phyloP scores from a whole-genome alignment of 1,140 invertebrate genomes.

The Cherax destructor region DNA sequence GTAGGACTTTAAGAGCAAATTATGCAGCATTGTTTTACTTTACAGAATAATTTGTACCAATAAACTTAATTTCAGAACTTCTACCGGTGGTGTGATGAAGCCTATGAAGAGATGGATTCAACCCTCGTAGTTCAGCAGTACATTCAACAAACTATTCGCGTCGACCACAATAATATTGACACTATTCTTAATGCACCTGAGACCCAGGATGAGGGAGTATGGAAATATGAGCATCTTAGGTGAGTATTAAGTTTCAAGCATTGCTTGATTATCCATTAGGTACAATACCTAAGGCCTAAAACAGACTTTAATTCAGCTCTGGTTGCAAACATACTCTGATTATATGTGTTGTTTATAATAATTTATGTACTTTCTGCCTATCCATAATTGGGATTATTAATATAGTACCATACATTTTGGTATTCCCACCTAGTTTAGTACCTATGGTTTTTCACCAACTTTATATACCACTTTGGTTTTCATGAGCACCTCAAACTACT shows the following conservation, averaged over 20 bases:
- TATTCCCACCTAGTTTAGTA: too few species aligned
- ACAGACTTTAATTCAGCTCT: not conserved
- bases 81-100: conserved; percentile 97
- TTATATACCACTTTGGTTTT: too few species aligned
- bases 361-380: too few species aligned
- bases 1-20: too few species aligned
- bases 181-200: conserved; percentile 96
- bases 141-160: conserved; percentile 97
- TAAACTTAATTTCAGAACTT: conserved; percentile 85
- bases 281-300: too few species aligned
- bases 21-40: too few species aligned
- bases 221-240: conserved; percentile 99
- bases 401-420: too few species aligned
- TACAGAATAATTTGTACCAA: too few species aligned
- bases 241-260: conserved; percentile 73
- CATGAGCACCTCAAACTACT: too few species aligned
- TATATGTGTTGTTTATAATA: not conserved
- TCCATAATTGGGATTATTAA: too few species aligned
- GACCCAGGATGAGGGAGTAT: conserved; percentile 98
- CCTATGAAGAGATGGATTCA: conserved; percentile 99
- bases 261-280: too few species aligned
- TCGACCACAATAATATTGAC: conserved; percentile 94
- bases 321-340: not conserved
- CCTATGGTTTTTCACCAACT: too few species aligned
- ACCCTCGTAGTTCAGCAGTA: conserved; percentile 98